These are phyloP conservation scores for Dicyrtomina minuta DNA, from an alignment of 2,888 invertebrate genomes.

Conservation along the genomic window DNA sequence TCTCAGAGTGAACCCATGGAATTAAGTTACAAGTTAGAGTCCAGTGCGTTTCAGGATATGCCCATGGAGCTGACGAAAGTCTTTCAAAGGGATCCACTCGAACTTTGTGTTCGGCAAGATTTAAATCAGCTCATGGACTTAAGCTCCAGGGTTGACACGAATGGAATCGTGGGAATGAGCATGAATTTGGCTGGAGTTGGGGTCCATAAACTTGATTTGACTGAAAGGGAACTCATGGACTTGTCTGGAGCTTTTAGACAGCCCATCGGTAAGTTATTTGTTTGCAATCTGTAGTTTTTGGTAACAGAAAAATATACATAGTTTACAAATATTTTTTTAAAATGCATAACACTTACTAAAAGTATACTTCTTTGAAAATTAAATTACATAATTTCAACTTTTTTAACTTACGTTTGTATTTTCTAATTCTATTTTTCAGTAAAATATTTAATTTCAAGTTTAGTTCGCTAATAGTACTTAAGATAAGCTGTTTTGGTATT, in stretches of 20 bases:
- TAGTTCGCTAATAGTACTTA: too few species aligned
- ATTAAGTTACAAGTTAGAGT: slow-evolving; percentile 47
- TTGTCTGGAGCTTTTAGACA: slow-evolving; percentile 50
- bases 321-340: background rate
- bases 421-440: too few species aligned
- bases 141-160: slow-evolving; percentile 44
- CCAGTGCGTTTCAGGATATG: slow-evolving; percentile 50
- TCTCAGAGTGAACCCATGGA: slow-evolving; percentile 52
- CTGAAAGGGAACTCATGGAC: slow-evolving; percentile 48
- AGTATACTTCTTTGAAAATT: background rate
- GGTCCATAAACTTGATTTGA: slow-evolving; percentile 46
- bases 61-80: slow-evolving; percentile 53
- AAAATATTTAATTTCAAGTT: too few species aligned
- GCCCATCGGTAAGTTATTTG: slow-evolving; percentile 45
- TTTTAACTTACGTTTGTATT: background rate
- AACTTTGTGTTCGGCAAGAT: slow-evolving; percentile 47
- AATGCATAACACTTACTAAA: background rate
- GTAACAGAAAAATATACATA: too few species aligned
- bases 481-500: too few species aligned
- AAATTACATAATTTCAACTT: background rate
- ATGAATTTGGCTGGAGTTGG: slow-evolving; percentile 37
- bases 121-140: slow-evolving; percentile 43
- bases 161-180: slow-evolving; percentile 37
- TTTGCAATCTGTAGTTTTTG: background rate
- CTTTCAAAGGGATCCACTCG: slow-evolving; percentile 48